phyloP scores from a whole-genome alignment of 1,140 invertebrate genomes.

The Lasioglossum baleicum region DNA sequence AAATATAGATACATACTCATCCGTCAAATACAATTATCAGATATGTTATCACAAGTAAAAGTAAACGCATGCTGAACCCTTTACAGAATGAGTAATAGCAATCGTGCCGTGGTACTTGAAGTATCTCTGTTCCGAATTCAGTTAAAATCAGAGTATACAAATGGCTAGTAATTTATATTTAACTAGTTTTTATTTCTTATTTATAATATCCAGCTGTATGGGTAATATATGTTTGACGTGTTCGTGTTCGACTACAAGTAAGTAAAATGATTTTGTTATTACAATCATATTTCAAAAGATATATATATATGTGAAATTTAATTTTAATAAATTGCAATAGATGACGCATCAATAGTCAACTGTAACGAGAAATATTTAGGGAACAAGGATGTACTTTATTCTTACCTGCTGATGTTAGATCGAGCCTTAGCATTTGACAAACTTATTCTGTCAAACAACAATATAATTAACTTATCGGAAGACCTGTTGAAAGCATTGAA shows the following conservation, averaged over 20 bases:
- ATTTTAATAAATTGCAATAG: constrained; percentile 36
- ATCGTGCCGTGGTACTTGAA: neutral
- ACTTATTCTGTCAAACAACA: constrained; percentile 63
- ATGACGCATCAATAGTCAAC: constrained; percentile 38
- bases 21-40: neutral
- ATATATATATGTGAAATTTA: neutral
- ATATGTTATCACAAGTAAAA: constrained; percentile 63
- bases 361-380: constrained; percentile 52
- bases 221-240: constrained; percentile 57
- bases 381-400: constrained; percentile 49
- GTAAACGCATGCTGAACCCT: neutral
- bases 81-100: constrained; percentile 10
- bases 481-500: constrained; percentile 49
- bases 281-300: neutral
- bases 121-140: neutral
- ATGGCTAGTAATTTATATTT: constrained; percentile 33
- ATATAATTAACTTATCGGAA: constrained; percentile 44
- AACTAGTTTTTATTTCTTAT: constrained; percentile 30
- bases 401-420: constrained; percentile 52
- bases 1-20: no score
- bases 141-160: neutral
- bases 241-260: constrained; percentile 44
- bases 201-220: constrained; percentile 27
- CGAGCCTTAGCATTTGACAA: constrained; percentile 30
- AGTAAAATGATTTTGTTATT: constrained; percentile 19